Conservation (phyloP, 2,113 vertebrate species). For the Rhizomys pruinosus region DNA sequence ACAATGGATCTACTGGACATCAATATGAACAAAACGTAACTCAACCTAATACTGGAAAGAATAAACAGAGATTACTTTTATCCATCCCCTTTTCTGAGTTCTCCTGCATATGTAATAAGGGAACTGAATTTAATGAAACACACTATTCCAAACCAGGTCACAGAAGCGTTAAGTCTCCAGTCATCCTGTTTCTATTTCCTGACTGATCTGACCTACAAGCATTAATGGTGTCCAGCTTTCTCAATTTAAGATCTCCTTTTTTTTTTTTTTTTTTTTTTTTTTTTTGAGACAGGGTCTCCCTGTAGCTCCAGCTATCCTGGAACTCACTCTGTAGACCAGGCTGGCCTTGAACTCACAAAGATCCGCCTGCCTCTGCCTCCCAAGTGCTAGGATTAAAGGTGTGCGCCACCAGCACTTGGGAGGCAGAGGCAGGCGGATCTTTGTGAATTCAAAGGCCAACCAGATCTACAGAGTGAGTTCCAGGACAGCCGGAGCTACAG, state of each 20-base stretch:
- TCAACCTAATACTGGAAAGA: conserved; percentile 8
- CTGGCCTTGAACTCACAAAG: too few species aligned
- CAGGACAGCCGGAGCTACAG: too few species aligned
- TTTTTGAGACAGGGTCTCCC: too few species aligned
- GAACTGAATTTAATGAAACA: conserved; percentile 70
- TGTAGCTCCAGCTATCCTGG: too few species aligned
- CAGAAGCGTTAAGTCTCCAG: conserved; percentile 61
- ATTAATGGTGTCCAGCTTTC: conserved; percentile 47
- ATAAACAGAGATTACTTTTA: not conserved
- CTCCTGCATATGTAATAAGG: not conserved
- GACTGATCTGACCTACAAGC: conserved; percentile 71
- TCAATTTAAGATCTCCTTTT: conserved; percentile 43
- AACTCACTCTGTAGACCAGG: too few species aligned
- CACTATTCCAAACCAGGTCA: conserved; percentile 78
- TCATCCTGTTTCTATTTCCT: conserved; percentile 72
- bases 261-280: too few species aligned
- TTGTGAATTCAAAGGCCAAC: too few species aligned
- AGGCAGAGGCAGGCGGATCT: too few species aligned
- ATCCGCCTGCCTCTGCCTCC: too few species aligned
- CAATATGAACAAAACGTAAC: conserved; percentile 34
- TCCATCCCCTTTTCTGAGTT: conserved; percentile 47
- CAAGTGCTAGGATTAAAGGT: too few species aligned
- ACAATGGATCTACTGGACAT: not conserved
- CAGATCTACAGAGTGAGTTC: too few species aligned
- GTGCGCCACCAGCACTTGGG: too few species aligned